Evolutionary conservation across 2,113 vertebrate species (phyloP).

Genomic region (Hirundichthys speculiger): DNA sequence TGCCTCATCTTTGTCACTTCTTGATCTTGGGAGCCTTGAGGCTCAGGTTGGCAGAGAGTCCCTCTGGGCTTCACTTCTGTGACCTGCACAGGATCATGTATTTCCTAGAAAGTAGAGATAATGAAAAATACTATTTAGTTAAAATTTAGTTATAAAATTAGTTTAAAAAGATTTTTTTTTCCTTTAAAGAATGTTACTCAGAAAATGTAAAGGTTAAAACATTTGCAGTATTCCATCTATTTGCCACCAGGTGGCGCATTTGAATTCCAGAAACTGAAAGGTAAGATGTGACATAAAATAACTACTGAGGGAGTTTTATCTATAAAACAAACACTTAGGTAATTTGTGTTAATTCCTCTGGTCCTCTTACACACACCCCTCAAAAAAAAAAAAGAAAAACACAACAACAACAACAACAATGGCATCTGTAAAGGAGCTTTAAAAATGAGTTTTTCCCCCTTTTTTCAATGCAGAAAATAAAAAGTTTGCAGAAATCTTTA

Average conservation of each 20-base stretch:
- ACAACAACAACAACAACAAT: too few species aligned
- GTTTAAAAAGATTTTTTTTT: too few species aligned
- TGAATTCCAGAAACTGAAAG: neutral
- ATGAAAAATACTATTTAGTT: neutral
- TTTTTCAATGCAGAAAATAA: too few species aligned
- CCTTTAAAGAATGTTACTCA: too few species aligned
- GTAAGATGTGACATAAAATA: neutral
- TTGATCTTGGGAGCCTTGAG: conserved; percentile 43
- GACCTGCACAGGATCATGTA: conserved; percentile 87
- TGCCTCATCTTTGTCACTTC: conserved; percentile 36
- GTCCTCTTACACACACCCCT: too few species aligned
- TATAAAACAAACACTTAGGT: too few species aligned
- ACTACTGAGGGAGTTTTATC: neutral
- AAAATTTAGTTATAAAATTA: too few species aligned
- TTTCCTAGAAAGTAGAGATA: conserved; percentile 73
- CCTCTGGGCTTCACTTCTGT: conserved; percentile 84
- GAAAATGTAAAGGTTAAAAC: too few species aligned
- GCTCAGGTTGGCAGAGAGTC: conserved; percentile 49
- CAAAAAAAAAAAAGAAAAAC: too few species aligned
- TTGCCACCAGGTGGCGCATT: conserved; percentile 42
- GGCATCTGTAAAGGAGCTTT: neutral
- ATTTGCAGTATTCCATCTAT: neutral
- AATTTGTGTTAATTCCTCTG: too few species aligned
- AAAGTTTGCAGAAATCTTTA: conserved; percentile 19
- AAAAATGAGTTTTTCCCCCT: neutral